Evolutionary conservation across 2,888 invertebrate genomes (phyloP), one percentile per base, ranked within the genome.

Genomic region (Baronia brevicornis): DNA sequence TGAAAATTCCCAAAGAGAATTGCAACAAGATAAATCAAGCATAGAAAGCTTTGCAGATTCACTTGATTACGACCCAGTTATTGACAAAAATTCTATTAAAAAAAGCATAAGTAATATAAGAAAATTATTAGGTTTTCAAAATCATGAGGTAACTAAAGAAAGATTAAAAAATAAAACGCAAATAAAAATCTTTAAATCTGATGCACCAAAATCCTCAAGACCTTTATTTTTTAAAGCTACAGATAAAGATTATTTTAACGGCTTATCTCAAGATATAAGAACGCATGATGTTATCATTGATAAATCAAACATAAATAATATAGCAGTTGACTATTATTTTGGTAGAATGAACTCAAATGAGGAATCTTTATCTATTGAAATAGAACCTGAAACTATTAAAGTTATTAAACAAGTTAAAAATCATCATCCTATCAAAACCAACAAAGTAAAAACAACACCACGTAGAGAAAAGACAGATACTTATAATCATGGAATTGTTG

Each of bases 251-350:
- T n/a, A n/a, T n/a, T n/a, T n/a, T n/a, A n/a, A n/a, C n/a, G n/a
- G n/a, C n/a, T n/a, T n/a, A n/a, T n/a, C n/a, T n/a, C n/a, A n/a
- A n/a, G n/a, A n/a, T n/a, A n/a, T n/a, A n/a, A 15, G 10, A 12
- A 6, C 10, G 2, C 18, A 23, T 5, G 11, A 22, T 8, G 5
- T 2, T n/a, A 21, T 7, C 3, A 21, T 10, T 3, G 1, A 30
- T 5, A 9, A 23, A 11, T 6, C 21, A 15, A 9, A 33, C 5
- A 25, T 36, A 3, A 33, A 42, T 2, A 38, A 41, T 3, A 58
- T 54, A 21, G 33, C 49, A 4, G 12, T 45, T 0, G 60, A 64
- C 31, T 58, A 65, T 29, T 57, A 59, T 35, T 54, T 53, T 8
- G 50, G 47, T 5, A 51, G 48, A 33, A 33, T 33, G 26, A 46